Percentiles rank a stretch among this genome's conserved stretches.
Conservation (phyloP, 2,113 vertebrate species). For the Poeciliopsis retropinna region DNA sequence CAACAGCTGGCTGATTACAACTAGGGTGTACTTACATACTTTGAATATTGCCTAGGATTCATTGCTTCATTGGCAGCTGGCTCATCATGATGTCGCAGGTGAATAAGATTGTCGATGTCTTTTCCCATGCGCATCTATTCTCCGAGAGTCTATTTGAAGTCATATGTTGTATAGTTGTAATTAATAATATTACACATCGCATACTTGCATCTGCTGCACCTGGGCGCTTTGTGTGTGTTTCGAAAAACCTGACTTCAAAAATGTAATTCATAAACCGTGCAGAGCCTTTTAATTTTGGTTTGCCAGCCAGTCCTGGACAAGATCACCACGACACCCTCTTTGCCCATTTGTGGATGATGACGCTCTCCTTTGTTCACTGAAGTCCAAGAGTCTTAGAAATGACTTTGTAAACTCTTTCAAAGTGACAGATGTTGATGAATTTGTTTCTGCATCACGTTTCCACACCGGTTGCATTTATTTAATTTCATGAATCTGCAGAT, state of each 20-base stretch:
- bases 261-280: not conserved
- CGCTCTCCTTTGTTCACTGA: too few species aligned
- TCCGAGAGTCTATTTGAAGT: not conserved
- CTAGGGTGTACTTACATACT: conserved; percentile 15
- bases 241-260: not conserved
- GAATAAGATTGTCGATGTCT: not conserved
- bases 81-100: not conserved
- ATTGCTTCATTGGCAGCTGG: not conserved
- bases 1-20: conserved; percentile 46
- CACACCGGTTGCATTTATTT: not conserved
- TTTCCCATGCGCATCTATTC: not conserved
- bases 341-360: too few species aligned
- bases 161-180: not conserved
- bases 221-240: not conserved
- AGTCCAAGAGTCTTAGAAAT: too few species aligned
- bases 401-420: too few species aligned
- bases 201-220: not conserved
- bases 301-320: too few species aligned
- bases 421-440: not conserved
- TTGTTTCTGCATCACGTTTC: not conserved
- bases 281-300: not conserved
- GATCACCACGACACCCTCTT: too few species aligned
- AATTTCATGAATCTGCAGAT: not conserved
- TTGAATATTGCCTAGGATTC: not conserved
- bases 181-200: not conserved